Evolutionary conservation across 2,113 vertebrate genomes (phyloP).

Genomic region (Uria lomvia): DNA sequence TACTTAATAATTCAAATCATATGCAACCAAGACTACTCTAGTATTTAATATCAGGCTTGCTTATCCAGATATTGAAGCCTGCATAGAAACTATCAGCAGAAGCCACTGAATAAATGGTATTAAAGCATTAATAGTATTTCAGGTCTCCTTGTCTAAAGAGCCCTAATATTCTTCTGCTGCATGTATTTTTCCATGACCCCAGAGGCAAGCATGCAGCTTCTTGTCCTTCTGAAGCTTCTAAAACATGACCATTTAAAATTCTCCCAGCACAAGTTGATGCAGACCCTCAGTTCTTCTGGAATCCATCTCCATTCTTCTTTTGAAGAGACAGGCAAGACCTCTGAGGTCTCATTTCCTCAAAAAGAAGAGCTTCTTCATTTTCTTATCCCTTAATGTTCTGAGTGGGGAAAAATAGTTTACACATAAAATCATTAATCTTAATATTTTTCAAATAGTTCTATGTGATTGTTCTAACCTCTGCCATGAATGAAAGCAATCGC

Average conservation of each 20-base stretch:
- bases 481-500: background rate
- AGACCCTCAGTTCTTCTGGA: background rate
- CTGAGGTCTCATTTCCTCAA: background rate
- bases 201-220: fast-evolving
- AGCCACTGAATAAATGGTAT: background rate
- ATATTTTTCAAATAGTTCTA: background rate
- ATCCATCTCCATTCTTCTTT: background rate
- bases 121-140: background rate
- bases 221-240: background rate
- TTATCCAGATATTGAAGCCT: background rate
- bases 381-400: background rate
- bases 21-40: background rate
- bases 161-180: background rate
- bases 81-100: background rate
- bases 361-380: background rate
- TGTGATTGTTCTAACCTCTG: background rate
- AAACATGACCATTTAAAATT: background rate
- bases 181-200: background rate
- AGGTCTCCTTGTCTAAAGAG: background rate
- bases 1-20: background rate
- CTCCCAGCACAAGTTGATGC: background rate
- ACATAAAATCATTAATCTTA: slow-evolving; percentile 17
- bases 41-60: background rate
- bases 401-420: background rate
- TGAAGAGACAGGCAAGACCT: background rate